Base-by-base conservation (phyloP, 2,888 invertebrate genomes). In the Cantharis rustica region DNA sequence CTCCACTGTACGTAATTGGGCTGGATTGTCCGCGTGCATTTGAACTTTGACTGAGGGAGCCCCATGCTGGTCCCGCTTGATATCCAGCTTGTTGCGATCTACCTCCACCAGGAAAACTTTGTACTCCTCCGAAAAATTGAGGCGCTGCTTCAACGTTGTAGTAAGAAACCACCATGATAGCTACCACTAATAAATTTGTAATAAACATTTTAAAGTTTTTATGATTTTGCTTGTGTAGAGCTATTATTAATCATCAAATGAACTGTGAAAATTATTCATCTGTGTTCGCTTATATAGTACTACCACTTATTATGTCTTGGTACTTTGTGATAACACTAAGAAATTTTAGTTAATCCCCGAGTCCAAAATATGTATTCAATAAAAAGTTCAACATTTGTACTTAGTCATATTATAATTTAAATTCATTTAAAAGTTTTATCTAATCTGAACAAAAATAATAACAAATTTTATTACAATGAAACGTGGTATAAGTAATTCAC, bases 51-150 rank as follows among this genome's bases (percentile, higher is more conserved):
- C 69, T 69, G 0, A 76, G 10, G 1, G 76, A 76, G 16, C 76
- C 76, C 76, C 76, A 76, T 7, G 47, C 69, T 63, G 76, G 76
- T 26, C 76, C 76, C 2, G 69, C 74, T 20, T 23, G 31, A 61
- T 71, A 76, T 7, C 76, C 73, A 13, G 17, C 69, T 27, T 27
- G 20, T 47, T 73, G 62, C 16, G n/a, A 10, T 3, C 7, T 15
- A 5, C 73, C 73, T 23, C 73, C 76, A 13, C 61, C 61, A 10
- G 72, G 76, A 17, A 69, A 63, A 13, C 0, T 1, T 23, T 13
- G 15, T 15, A 23, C 16, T 10, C 73, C 66, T 15, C 76, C 76
- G 47, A 76, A 76, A 47, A 73, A 62, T 69, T 76, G 76, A 5
- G 26, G 27, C 17, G 16, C 15, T 20, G 26, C 26, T 64, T 7